Evolutionary conservation across 2,113 vertebrate genomes (phyloP).

Genomic region (Aramus guarauna): DNA sequence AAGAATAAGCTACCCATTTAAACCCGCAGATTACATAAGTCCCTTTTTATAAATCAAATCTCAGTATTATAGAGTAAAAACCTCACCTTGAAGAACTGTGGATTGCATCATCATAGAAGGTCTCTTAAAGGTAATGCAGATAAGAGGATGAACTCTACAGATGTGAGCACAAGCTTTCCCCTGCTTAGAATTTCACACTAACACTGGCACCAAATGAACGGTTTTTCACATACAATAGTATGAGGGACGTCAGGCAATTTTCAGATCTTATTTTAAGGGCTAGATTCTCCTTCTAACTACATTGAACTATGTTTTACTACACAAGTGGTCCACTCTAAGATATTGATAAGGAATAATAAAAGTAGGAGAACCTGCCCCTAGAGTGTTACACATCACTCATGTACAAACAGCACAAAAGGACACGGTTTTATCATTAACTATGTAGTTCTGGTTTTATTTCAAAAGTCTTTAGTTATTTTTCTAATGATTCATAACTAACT

Average conservation of each 20-base stretch:
- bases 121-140: neutral
- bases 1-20: neutral
- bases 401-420: neutral
- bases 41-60: neutral
- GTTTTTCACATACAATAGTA: neutral
- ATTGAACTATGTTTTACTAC: neutral
- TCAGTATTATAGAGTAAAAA: neutral
- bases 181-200: neutral
- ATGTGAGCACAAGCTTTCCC: neutral
- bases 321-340: neutral
- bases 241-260: neutral
- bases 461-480: neutral
- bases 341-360: neutral
- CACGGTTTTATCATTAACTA: neutral
- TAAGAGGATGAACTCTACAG: neutral
- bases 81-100: neutral
- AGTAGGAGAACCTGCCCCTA: neutral
- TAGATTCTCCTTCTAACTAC: neutral
- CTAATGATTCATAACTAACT: neutral
- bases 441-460: neutral
- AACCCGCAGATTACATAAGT: slow-evolving; percentile 3
- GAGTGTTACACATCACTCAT: neutral
- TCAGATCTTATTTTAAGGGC: neutral
- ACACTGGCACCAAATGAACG: neutral
- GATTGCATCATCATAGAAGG: neutral